Evolutionary conservation across 2,888 invertebrate species (phyloP).

Genomic region (Steinernema carpocapsae): DNA sequence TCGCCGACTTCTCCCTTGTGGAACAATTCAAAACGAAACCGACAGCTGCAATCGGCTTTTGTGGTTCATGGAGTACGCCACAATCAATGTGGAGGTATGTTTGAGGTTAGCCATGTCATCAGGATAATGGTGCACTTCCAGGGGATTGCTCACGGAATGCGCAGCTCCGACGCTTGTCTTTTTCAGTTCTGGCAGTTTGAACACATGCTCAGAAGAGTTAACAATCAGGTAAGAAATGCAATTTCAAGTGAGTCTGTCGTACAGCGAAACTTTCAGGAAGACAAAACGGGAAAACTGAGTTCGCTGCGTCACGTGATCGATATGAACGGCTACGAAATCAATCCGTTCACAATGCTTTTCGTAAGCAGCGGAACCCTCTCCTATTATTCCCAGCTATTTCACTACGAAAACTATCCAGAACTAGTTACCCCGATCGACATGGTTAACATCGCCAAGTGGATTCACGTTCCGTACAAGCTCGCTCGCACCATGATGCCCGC

Average conservation of each 20-base stretch:
- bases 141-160: constrained; percentile 64
- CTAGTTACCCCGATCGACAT: constrained; percentile 50
- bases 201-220: constrained; percentile 65
- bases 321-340: constrained; percentile 66
- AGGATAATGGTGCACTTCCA: constrained; percentile 39
- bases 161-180: constrained; percentile 61
- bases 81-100: constrained; percentile 65
- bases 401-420: constrained; percentile 69
- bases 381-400: constrained; percentile 68
- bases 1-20: constrained; percentile 61
- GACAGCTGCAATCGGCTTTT: constrained; percentile 63
- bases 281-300: constrained; percentile 59
- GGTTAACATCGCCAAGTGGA: constrained; percentile 67
- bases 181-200: constrained; percentile 69
- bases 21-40: constrained; percentile 52
- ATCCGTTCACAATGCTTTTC: constrained; percentile 68
- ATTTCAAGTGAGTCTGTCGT: background rate
- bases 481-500: constrained; percentile 64
- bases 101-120: background rate
- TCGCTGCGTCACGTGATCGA: constrained; percentile 65
- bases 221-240: constrained; percentile 54
- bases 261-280: constrained; percentile 52
- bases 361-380: constrained; percentile 65
- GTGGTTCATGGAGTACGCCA: constrained; percentile 68
- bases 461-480: constrained; percentile 66